These are phyloP conservation scores for Poecile montanus DNA, from an alignment of 2,797 vertebrate genomes.

Conservation along the genomic window DNA sequence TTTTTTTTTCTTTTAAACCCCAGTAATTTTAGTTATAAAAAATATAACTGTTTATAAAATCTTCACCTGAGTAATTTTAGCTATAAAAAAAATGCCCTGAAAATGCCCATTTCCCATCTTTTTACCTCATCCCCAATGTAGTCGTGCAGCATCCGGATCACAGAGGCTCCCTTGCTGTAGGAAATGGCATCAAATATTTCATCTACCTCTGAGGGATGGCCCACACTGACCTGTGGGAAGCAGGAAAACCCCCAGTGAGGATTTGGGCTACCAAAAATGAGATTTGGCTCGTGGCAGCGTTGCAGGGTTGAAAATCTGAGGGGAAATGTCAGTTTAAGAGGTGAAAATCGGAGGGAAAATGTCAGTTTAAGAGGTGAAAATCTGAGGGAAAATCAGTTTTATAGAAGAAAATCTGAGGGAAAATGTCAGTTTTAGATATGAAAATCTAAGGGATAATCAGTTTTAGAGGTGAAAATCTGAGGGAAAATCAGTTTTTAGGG, in stretches of 20 bases:
- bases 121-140: constrained; percentile 97
- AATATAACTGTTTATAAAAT: too few relatives aligned
- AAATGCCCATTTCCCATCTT: background rate
- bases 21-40: background rate
- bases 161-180: constrained; percentile 98
- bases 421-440: background rate
- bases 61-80: background rate
- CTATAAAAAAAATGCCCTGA: background rate
- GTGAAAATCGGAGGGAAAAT: background rate
- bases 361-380: background rate
- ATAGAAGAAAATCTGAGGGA: background rate
- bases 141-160: constrained; percentile 97
- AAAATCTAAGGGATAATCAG: background rate
- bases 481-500: background rate
- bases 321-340: background rate
- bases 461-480: background rate
- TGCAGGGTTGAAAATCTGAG: background rate
- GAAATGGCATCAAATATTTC: constrained; percentile 99
- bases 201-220: constrained; percentile 98
- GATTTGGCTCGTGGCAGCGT: background rate
- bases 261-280: background rate
- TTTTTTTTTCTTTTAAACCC: background rate
- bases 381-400: background rate
- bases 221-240: constrained; percentile 88
- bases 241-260: background rate